phyloP scores from a whole-genome alignment of 53 echinoderm and acorn worm species.

The Crossaster papposus region DNA sequence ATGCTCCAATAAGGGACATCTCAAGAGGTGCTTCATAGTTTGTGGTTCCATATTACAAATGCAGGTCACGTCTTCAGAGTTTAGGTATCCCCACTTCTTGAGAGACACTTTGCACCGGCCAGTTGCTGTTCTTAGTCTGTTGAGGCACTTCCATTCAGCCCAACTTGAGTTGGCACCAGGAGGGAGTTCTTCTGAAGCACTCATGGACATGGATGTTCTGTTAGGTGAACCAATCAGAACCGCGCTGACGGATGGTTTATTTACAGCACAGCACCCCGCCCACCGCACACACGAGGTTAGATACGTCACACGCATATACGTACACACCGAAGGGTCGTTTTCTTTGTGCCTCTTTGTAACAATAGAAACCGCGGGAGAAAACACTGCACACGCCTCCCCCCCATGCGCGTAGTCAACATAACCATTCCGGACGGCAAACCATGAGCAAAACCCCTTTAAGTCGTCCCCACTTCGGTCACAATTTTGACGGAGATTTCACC shows the following conservation, averaged over 20 bases:
- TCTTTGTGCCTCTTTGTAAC: constrained; percentile 45
- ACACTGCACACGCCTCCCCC: constrained; percentile 37
- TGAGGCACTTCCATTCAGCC: no score
- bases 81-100: no score
- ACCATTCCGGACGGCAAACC: constrained; percentile 19
- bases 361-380: constrained; percentile 58
- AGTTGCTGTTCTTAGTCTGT: no score
- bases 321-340: not conserved
- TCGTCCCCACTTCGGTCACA: not conserved
- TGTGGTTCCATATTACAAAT: no score
- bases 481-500: constrained; percentile 22
- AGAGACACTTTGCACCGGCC: no score
- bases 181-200: no score
- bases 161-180: no score
- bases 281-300: constrained; percentile 26
- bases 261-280: constrained; percentile 46
- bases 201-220: no score
- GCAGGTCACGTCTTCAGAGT: no score
- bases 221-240: constrained; percentile 40
- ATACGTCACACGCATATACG: constrained; percentile 4
- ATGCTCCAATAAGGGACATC: no score
- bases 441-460: constrained; percentile 26
- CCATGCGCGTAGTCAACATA: not conserved
- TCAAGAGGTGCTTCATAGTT: no score
- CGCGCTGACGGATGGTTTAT: constrained; percentile 35